Percentiles rank a stretch among this genome's conserved stretches.
phyloP scores from a whole-genome alignment of 2,888 invertebrate species.

The Leuctra nigra region DNA sequence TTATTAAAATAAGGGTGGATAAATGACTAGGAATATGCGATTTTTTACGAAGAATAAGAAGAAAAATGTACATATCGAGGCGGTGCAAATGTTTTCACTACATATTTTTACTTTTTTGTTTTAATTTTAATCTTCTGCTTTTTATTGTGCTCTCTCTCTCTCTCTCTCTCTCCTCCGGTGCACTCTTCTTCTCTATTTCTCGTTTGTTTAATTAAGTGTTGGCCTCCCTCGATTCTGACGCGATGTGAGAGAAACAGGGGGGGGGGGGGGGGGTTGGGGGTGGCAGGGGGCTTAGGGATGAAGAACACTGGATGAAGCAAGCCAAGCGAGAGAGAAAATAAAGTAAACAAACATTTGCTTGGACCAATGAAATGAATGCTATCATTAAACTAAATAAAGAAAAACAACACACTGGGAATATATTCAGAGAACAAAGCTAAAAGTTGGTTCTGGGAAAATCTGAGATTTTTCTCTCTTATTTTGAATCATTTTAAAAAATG shows the following conservation, averaged over 20 bases:
- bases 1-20: constrained; percentile 15
- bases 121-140: constrained; percentile 24
- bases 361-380: too few species aligned
- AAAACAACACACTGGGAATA: too few species aligned
- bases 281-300: not conserved
- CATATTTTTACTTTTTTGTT: constrained; percentile 18
- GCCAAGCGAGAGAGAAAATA: not conserved
- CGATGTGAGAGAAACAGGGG: not conserved
- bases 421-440: too few species aligned
- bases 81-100: constrained; percentile 8
- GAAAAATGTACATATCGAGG: not conserved
- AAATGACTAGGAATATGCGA: constrained; percentile 3
- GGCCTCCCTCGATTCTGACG: not conserved
- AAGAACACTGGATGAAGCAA: not conserved
- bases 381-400: too few species aligned
- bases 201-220: constrained; percentile 21
- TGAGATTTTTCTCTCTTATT: too few species aligned
- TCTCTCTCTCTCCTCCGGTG: not conserved
- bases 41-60: not conserved
- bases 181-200: constrained; percentile 10
- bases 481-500: too few species aligned
- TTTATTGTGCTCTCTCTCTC: too few species aligned
- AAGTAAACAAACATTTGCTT: not conserved
- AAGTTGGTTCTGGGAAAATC: too few species aligned
- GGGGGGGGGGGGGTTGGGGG: not conserved